A percentile compares a stretch with the other conserved stretches of the same genome.
Conservation (phyloP, 1,140 invertebrate genomes). For the Gonatopus flavifemur region DNA sequence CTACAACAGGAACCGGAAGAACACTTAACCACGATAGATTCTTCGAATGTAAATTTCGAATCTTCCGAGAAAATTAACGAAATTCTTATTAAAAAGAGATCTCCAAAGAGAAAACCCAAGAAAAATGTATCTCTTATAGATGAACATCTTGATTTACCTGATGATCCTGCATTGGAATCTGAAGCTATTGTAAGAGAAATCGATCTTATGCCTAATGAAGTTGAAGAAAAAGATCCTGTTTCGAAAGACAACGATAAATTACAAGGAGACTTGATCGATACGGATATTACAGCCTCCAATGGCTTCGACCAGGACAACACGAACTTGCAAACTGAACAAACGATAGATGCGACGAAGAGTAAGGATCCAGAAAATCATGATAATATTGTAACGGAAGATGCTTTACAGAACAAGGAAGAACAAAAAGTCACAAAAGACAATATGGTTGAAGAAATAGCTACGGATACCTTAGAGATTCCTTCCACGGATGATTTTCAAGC, state of each 20-base stretch:
- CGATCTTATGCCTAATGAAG: neutral
- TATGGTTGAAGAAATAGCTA: neutral
- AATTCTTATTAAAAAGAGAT: conserved; percentile 17
- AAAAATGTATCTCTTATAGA: conserved; percentile 21
- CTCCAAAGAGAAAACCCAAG: conserved; percentile 4
- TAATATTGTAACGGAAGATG: neutral
- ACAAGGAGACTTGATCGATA: neutral
- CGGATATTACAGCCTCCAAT: too few species aligned
- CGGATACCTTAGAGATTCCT: conserved; percentile 12
- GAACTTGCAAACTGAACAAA: neutral
- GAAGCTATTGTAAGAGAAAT: too few species aligned
- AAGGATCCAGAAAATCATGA: neutral
- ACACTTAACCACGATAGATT: too few species aligned
- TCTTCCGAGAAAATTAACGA: too few species aligned
- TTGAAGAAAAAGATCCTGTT: neutral
- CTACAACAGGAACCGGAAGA: conserved; percentile 8
- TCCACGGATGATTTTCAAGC: conserved; percentile 34
- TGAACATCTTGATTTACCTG: conserved; percentile 22
- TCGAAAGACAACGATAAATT: too few species aligned
- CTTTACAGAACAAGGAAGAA: neutral
- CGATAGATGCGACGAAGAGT: neutral
- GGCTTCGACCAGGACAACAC: too few species aligned
- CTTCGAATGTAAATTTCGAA: too few species aligned
- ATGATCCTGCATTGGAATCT: neutral
- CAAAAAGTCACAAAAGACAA: conserved; percentile 6